Conservation (phyloP, 2,113 vertebrate species). For the Suricata suricatta region DNA sequence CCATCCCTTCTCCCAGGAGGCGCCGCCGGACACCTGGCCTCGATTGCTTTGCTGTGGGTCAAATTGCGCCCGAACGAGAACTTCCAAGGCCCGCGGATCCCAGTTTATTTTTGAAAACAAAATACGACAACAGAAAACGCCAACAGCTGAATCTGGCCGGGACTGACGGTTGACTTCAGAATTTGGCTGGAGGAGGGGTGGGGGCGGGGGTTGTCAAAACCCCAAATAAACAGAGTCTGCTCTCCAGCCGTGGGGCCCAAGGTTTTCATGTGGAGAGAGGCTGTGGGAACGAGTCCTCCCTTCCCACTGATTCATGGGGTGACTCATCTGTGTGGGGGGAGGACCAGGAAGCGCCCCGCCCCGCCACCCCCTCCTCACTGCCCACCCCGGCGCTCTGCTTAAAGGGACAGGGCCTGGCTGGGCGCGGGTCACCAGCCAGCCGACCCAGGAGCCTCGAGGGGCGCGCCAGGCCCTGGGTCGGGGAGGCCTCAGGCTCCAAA, state of each 20-base stretch:
- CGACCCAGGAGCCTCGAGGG: neutral
- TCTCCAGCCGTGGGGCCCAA: neutral
- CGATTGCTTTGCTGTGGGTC: neutral
- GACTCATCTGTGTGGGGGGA: neutral
- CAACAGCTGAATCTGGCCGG: conserved; percentile 9
- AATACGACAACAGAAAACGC: neutral
- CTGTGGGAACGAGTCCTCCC: neutral
- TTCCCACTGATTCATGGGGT: conserved; percentile 46
- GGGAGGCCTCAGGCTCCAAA: neutral
- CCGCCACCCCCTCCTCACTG: neutral
- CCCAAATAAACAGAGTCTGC: conserved; percentile 65
- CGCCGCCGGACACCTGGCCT: neutral
- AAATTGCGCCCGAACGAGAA: neutral
- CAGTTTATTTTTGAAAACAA: neutral
- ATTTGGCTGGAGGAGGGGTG: neutral
- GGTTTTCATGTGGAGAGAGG: neutral
- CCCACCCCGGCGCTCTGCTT: neutral
- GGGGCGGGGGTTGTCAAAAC: conserved; percentile 52
- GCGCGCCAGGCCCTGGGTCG: neutral
- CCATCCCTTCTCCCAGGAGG: accelerated
- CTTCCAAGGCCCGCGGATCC: neutral
- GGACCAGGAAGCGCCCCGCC: neutral
- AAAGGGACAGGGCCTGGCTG: conserved; percentile 51
- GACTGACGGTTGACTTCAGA: conserved; percentile 39
- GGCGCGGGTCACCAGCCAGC: neutral